phyloP scores from a whole-genome alignment of 37 sponge, comb jelly and placozoan genomes.

The Agelas oroides region DNA sequence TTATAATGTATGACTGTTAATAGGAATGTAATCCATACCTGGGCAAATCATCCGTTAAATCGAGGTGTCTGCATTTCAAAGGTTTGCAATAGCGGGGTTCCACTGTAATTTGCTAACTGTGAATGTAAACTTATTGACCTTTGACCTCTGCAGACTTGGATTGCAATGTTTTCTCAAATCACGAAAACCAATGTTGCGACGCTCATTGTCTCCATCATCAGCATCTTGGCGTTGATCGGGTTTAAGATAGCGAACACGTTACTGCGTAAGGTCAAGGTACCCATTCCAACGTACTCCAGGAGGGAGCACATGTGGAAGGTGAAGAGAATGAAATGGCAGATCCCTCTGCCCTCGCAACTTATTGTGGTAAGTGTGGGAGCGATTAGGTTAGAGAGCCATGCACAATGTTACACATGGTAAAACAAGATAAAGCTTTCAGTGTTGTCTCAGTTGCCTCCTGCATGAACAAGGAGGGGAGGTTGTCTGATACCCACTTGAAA shows the following conservation, averaged over 20 bases:
- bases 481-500: too few species aligned
- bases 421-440: not conserved
- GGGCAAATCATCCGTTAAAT: too few species aligned
- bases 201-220: constrained; percentile 49
- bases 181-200: constrained; percentile 45
- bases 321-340: constrained; percentile 54
- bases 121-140: too few species aligned
- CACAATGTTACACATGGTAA: not conserved
- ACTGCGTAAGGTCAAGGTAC: constrained; percentile 38
- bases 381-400: too few species aligned
- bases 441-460: too few species aligned
- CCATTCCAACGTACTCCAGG: constrained; percentile 8
- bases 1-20: too few species aligned
- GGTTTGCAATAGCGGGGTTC: too few species aligned
- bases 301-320: not conserved
- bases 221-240: constrained; percentile 53
- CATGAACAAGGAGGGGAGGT: too few species aligned
- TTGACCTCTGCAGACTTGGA: constrained; percentile 61
- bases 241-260: constrained; percentile 47
- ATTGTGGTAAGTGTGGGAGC: constrained; percentile 66
- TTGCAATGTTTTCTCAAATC: constrained; percentile 27
- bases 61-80: too few species aligned
- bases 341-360: constrained; percentile 77
- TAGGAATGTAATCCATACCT: too few species aligned
- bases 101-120: too few species aligned